Evolutionary conservation across 2,888 invertebrate species (phyloP), one percentile per base, ranked within the genome.

Genomic region (Itoplectis maculator): DNA sequence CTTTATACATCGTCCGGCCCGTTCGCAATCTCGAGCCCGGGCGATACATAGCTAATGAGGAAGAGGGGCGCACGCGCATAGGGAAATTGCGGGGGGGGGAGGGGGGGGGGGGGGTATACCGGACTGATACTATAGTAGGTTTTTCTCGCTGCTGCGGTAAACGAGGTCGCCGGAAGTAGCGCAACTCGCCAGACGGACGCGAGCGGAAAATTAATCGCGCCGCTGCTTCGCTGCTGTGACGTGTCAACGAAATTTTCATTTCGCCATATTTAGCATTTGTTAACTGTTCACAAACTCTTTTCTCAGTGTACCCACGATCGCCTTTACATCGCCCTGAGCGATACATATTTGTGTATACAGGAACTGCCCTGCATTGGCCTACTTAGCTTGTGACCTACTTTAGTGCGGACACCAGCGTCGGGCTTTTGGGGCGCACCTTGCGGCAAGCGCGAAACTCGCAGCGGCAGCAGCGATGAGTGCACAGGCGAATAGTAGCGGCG

Each of bases 1-100:
- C 20, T 35, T n/a, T n/a, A 29, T 13, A 11, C 35, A 20, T 13
- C 18, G 63, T 35, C 42, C 51, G 70, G 63, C 56, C 66, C 45
- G 18, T 61, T 66, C 61, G 79, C 76, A 82, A 82, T 82, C 79
- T 73, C 54, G 47, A 76, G 68, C 66, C 75, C 59, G 40, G 45
- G 68, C 79, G 82, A 82, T 82, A 82, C 82, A 82, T 82, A 82
- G 79, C 72, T 72, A 82, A 82, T 82, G 82, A 82, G 82, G 29
- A 51, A 63, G 49, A 35, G 42, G 65, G 11, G 61, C 61, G n/a
- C n/a, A n/a, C n/a, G n/a, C n/a, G n/a, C n/a, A n/a, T n/a, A n/a
- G n/a, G n/a, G n/a, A n/a, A n/a, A n/a, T n/a, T n/a, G n/a, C n/a
- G n/a, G n/a, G n/a, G n/a, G n/a, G n/a, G n/a, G n/a, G n/a, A n/a